Conservation (phyloP, 2,888 invertebrate genomes). For the Perizoma affinitatum region DNA sequence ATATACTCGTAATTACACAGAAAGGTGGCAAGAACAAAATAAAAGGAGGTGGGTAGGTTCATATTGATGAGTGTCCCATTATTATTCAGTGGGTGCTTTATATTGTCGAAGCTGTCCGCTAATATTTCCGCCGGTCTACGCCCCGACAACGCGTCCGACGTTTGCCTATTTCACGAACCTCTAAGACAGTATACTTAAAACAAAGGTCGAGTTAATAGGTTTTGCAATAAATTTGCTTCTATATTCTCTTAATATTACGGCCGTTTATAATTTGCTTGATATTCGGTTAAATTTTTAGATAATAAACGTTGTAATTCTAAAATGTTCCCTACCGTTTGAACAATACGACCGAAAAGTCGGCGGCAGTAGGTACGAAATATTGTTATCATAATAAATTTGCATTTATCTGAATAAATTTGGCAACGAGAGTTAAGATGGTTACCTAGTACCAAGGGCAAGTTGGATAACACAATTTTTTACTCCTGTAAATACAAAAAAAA, state of each 20-base stretch:
- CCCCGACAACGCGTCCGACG: neutral
- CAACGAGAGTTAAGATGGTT: conserved; percentile 36
- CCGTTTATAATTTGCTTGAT: conserved; percentile 33
- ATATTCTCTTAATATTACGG: conserved; percentile 27
- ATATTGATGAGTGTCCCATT: neutral
- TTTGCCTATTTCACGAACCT: conserved; percentile 24
- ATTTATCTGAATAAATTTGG: conserved; percentile 61
- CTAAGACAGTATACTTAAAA: conserved; percentile 22
- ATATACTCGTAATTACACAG: no score
- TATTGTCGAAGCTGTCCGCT: conserved; percentile 3
- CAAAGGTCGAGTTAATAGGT: conserved; percentile 30
- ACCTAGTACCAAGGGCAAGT: conserved; percentile 9
- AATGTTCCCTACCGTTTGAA: conserved; percentile 8
- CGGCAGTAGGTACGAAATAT: conserved; percentile 36
- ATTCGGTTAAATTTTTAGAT: conserved; percentile 32
- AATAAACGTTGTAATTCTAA: conserved; percentile 13
- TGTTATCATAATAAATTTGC: conserved; percentile 57
- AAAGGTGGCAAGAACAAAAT: no score
- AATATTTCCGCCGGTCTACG: conserved; percentile 6
- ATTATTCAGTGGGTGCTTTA: conserved; percentile 7
- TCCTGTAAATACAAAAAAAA: neutral
- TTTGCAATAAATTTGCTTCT: conserved; percentile 29
- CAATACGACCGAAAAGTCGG: conserved; percentile 13
- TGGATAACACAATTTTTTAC: neutral
- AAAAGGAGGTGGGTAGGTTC: no score